phyloP scores from a whole-genome alignment of 2,113 vertebrate species.

The Phylloscopus whistleri region DNA sequence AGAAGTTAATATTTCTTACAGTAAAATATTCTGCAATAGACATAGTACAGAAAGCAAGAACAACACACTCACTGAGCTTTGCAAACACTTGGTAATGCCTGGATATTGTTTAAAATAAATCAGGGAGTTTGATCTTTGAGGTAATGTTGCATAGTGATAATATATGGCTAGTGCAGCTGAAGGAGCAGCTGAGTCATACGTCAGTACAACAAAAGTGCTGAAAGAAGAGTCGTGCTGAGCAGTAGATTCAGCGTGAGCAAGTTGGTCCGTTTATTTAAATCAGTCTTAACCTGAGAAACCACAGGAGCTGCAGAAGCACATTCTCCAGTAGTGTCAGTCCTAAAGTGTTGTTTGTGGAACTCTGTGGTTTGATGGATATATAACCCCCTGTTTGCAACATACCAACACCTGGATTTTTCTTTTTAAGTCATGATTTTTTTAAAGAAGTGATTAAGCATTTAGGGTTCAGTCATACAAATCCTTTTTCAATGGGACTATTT shows the following conservation, averaged over 20 bases:
- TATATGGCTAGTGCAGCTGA: neutral
- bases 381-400: neutral
- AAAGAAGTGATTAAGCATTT: constrained; percentile 25
- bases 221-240: neutral
- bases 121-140: neutral
- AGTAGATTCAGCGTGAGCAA: neutral
- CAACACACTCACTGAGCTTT: neutral
- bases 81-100: neutral
- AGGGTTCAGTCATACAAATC: constrained; percentile 12
- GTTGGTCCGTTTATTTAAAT: constrained; percentile 24
- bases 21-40: neutral
- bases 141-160: neutral
- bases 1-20: neutral
- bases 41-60: neutral
- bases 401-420: neutral
- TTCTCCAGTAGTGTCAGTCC: neutral
- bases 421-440: neutral
- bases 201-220: neutral
- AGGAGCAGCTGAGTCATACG: neutral
- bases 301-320: neutral
- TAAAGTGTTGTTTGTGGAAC: neutral
- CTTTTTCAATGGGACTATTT: constrained; percentile 8
- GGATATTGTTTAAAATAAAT: neutral
- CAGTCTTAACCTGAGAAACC: neutral
- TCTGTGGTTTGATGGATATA: neutral